Evolutionary conservation across 2,797 vertebrate species (phyloP).

Genomic region (Brotogeris chrysoptera): DNA sequence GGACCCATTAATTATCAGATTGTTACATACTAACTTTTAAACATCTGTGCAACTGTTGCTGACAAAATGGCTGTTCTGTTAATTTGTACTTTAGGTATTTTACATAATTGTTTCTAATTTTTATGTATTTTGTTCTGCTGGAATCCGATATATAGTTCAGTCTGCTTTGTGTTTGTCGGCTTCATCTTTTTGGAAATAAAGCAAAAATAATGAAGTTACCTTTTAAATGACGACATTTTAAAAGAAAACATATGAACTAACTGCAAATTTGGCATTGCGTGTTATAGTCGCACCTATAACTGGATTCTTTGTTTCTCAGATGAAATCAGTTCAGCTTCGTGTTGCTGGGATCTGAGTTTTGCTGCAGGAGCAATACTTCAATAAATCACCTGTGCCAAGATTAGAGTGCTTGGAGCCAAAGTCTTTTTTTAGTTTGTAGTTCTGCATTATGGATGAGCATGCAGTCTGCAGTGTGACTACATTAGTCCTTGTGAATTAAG

Average conservation of each 20-base stretch:
- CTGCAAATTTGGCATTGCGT: not conserved
- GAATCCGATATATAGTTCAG: not conserved
- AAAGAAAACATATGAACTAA: not conserved
- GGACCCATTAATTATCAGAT: not conserved
- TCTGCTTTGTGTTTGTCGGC: not conserved
- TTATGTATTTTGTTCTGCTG: not conserved
- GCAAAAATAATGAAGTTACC: not conserved
- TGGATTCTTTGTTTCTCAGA: not conserved
- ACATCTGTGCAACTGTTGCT: not conserved
- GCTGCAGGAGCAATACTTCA: conserved; percentile 53
- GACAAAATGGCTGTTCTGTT: not conserved
- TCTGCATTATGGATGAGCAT: conserved; percentile 78
- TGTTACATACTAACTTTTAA: not conserved
- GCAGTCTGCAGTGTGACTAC: conserved; percentile 65
- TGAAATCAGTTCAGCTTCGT: conserved; percentile 8
- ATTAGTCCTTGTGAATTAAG: conserved; percentile 44
- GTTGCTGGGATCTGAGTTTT: conserved; percentile 30
- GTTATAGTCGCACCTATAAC: not conserved
- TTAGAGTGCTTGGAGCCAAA: conserved; percentile 56
- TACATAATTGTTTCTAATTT: not conserved
- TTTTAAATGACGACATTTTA: not conserved
- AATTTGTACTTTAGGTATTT: not conserved
- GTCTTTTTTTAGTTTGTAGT: conserved; percentile 66
- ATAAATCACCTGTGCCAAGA: conserved; percentile 70
- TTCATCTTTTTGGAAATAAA: not conserved